Conservation (phyloP, 2,797 vertebrate genomes). For the Anguilla pacifica region DNA sequence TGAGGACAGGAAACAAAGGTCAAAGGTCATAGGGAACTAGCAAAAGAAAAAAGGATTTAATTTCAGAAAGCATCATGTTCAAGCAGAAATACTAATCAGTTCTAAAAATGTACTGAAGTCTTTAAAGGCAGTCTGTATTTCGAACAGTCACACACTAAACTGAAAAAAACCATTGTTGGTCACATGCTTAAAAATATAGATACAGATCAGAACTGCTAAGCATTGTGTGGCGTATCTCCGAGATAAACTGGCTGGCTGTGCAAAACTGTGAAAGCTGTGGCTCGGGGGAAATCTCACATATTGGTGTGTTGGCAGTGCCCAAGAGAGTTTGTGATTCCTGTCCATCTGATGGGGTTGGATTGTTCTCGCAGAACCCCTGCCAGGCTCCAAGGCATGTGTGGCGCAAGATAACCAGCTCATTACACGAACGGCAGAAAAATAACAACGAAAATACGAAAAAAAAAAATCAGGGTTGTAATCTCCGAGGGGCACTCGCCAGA, state of each 20-base stretch:
- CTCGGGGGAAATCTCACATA: background rate
- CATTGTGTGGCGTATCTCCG: background rate
- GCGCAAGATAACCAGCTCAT: conserved; percentile 4
- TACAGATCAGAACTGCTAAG: background rate
- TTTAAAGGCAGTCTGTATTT: background rate
- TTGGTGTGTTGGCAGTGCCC: background rate
- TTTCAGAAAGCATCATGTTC: background rate
- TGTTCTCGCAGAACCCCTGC: conserved; percentile 13
- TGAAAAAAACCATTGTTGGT: background rate
- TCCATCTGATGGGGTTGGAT: background rate
- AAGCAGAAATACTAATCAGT: background rate
- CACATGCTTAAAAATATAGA: background rate
- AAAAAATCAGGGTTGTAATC: conserved; percentile 9
- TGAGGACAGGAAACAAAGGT: background rate
- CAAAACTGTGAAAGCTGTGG: background rate
- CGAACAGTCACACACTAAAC: background rate
- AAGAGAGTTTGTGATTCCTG: background rate
- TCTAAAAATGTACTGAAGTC: background rate
- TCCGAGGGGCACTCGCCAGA: background rate
- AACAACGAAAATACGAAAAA: background rate
- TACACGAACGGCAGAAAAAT: conserved; percentile 6
- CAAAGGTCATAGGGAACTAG: background rate
- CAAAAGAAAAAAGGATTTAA: background rate
- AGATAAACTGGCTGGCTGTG: background rate
- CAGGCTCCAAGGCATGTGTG: background rate